Conservation (phyloP, 1,140 invertebrate genomes). For the Copidosoma floridanum region DNA sequence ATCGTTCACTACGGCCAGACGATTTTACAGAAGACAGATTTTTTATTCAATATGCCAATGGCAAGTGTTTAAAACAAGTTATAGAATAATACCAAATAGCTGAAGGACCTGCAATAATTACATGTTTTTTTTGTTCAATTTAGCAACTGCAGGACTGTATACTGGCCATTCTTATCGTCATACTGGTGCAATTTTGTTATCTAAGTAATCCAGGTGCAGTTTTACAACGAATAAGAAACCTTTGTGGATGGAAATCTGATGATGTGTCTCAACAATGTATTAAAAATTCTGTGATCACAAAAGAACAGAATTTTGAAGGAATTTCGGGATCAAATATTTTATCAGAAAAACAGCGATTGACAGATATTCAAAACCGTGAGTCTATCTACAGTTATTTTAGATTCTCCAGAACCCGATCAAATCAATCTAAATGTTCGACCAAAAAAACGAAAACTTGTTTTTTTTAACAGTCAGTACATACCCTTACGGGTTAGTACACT, state of each 20-base stretch:
- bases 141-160: not conserved
- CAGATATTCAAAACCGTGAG: too few species aligned
- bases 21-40: not conserved
- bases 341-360: too few species aligned
- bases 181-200: not conserved
- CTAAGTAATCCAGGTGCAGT: not conserved
- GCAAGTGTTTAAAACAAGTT: not conserved
- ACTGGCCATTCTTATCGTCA: not conserved
- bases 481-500: too few species aligned
- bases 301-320: not conserved
- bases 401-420: too few species aligned
- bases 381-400: too few species aligned
- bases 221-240: too few species aligned
- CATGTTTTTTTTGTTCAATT: not conserved
- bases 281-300: not conserved
- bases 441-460: too few species aligned
- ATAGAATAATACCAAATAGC: not conserved
- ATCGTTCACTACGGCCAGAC: not conserved
- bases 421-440: too few species aligned
- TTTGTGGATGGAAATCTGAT: not conserved
- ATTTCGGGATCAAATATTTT: too few species aligned
- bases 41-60: not conserved
- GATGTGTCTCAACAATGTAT: not conserved
- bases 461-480: too few species aligned
- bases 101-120: too few species aligned